phyloP scores from a whole-genome alignment of 2,888 invertebrate species.

The Ditula angustiorana region DNA sequence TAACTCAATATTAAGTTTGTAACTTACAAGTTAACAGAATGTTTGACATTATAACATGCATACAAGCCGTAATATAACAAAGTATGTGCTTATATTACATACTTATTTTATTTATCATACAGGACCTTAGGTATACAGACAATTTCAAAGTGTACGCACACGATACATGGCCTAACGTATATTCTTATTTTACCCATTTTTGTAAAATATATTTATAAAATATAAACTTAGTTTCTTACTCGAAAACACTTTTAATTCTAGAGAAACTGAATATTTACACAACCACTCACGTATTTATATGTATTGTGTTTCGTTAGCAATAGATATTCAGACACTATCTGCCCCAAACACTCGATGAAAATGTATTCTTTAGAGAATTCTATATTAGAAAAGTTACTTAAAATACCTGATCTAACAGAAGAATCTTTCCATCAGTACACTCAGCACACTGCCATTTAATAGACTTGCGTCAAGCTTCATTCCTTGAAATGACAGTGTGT shows the following conservation, averaged over 20 bases:
- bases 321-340: no score
- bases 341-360: background rate
- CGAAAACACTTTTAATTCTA: conserved; percentile 57
- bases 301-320: conserved; percentile 18
- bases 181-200: conserved; percentile 38
- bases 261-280: conserved; percentile 73
- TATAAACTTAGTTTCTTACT: conserved; percentile 66
- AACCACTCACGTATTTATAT: conserved; percentile 50
- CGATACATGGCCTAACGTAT: conserved; percentile 47
- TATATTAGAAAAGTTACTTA: no score
- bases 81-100: conserved; percentile 53
- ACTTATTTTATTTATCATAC: conserved; percentile 51
- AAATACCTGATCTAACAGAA: no score
- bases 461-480: no score
- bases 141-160: conserved; percentile 46
- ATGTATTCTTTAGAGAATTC: background rate
- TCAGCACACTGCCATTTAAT: no score
- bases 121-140: conserved; percentile 48
- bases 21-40: conserved; percentile 58
- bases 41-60: conserved; percentile 71
- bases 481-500: no score
- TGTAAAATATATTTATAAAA: conserved; percentile 72
- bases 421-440: no score
- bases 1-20: conserved; percentile 24
- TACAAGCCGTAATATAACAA: conserved; percentile 53